phyloP scores from a whole-genome alignment of 2,797 vertebrate species.

The Apodemus agrarius region DNA sequence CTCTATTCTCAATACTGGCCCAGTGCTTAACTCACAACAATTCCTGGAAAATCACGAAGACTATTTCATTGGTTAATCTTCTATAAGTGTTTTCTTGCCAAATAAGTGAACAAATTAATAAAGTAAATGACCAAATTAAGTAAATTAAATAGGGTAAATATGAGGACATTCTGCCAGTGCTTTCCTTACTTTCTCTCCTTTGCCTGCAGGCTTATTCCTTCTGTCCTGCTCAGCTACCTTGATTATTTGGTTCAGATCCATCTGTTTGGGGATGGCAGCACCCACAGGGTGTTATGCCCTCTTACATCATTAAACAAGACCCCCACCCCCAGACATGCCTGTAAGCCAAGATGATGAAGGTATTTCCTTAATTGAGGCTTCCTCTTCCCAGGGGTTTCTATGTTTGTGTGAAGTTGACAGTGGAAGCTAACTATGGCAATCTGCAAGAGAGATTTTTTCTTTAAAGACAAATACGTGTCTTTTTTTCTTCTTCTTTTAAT shows the following conservation, averaged over 20 bases:
- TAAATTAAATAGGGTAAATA: slow-evolving; percentile 24
- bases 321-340: background rate
- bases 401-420: background rate
- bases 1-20: slow-evolving; percentile 18
- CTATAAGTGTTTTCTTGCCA: slow-evolving; percentile 6
- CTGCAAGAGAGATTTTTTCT: background rate
- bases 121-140: slow-evolving; percentile 6
- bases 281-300: background rate
- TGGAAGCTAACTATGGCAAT: background rate
- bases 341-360: background rate
- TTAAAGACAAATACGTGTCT: too few relatives aligned
- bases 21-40: slow-evolving; percentile 36
- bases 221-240: background rate
- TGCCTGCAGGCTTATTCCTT: background rate
- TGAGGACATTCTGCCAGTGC: background rate
- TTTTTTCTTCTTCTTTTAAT: too few relatives aligned
- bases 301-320: background rate
- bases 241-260: background rate
- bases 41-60: slow-evolving; percentile 17
- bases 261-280: background rate
- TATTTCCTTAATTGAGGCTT: background rate
- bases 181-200: background rate
- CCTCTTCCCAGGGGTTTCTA: background rate
- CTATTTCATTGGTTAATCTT: background rate
- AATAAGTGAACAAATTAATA: slow-evolving; percentile 15